Evolutionary conservation across 2,888 invertebrate species (phyloP).

Genomic region (Sepioteuthis lessoniana): DNA sequence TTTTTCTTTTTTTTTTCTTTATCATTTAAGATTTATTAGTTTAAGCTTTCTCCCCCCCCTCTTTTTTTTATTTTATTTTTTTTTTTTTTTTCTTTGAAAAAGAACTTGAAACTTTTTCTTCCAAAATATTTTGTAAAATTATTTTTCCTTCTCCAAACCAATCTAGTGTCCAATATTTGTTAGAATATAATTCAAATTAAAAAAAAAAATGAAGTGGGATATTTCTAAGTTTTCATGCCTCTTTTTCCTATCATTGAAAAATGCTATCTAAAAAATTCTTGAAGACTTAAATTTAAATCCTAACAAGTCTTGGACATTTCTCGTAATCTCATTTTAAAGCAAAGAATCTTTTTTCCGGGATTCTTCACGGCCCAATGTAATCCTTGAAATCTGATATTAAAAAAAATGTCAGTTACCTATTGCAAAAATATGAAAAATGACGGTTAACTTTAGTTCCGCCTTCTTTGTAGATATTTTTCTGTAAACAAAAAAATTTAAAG

Average conservation of each 20-base stretch:
- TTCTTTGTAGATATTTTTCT: neutral
- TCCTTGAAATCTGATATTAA: too few relatives aligned
- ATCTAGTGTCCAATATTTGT: neutral
- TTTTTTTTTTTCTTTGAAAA: neutral
- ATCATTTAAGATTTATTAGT: neutral
- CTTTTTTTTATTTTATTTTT: neutral
- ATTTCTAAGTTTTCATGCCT: neutral
- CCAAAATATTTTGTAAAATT: neutral
- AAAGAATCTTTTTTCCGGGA: too few relatives aligned
- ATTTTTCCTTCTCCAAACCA: neutral
- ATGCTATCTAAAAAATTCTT: neutral
- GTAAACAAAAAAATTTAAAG: too few relatives aligned
- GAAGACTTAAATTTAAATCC: constrained; percentile 4
- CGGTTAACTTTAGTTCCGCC: neutral
- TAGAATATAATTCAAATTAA: neutral
- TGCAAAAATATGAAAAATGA: too few relatives aligned
- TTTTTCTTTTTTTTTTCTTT: neutral
- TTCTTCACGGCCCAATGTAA: too few relatives aligned
- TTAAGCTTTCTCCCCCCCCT: too few relatives aligned
- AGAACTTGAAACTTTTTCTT: too few relatives aligned
- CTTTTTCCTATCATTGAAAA: too few relatives aligned
- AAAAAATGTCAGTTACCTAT: neutral
- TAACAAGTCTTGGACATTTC: neutral
- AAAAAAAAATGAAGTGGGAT: neutral
- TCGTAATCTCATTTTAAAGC: neutral